phyloP scores from a whole-genome alignment of 2,888 invertebrate genomes.

The Osmoderma eremita region DNA sequence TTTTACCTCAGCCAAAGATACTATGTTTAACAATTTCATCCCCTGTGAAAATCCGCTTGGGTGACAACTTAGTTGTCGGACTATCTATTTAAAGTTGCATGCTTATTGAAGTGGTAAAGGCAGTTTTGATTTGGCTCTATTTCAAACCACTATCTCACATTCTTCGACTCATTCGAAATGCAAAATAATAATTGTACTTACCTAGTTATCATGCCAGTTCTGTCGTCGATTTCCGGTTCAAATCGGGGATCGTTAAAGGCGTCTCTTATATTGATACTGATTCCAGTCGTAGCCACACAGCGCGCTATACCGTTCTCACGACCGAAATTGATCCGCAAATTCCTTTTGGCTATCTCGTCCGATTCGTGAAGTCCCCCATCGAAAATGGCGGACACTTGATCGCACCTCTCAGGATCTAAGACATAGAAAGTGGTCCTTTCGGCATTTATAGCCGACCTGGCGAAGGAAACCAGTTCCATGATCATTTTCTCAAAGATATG shows the following conservation, averaged over 20 bases:
- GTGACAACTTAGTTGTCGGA: too few species aligned
- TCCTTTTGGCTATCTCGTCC: constrained; percentile 63
- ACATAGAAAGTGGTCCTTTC: constrained; percentile 70
- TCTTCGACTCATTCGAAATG: too few species aligned
- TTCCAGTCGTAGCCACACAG: constrained; percentile 66
- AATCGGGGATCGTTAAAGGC: constrained; percentile 69
- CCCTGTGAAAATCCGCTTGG: too few species aligned
- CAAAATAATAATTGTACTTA: too few species aligned
- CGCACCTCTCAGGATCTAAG: constrained; percentile 65
- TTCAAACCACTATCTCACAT: too few species aligned
- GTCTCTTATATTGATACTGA: constrained; percentile 66
- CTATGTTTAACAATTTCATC: too few species aligned
- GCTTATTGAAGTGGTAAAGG: too few species aligned
- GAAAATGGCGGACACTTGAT: constrained; percentile 68
- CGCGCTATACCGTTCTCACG: constrained; percentile 68
- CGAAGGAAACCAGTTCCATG: constrained; percentile 70
- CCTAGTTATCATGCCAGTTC: constrained; percentile 68
- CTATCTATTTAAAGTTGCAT: too few species aligned
- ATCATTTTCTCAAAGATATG: constrained; percentile 70
- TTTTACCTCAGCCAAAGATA: too few species aligned
- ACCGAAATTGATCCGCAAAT: constrained; percentile 65
- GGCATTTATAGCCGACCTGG: constrained; percentile 68
- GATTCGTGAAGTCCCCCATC: constrained; percentile 66
- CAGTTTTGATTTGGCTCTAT: too few species aligned
- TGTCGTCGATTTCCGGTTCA: constrained; percentile 66